These are phyloP conservation scores for Prinia subflava DNA, from an alignment of 2,113 vertebrate genomes.

Conservation along the genomic window DNA sequence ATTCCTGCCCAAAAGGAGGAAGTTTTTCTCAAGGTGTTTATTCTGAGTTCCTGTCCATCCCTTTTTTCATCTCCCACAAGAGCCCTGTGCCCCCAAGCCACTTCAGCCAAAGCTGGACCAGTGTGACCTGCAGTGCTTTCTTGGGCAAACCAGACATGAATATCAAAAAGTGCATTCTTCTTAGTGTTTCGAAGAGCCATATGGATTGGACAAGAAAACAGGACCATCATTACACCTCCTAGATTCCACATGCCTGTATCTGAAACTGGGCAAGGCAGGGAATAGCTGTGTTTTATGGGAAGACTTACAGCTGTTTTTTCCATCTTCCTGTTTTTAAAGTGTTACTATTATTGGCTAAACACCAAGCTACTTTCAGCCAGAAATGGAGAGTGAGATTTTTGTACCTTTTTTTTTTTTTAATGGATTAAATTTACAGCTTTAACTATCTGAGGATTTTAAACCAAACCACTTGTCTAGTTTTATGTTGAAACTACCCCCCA, in stretches of 20 bases:
- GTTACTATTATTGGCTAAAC: neutral
- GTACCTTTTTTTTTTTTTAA: neutral
- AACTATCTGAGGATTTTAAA: neutral
- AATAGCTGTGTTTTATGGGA: neutral
- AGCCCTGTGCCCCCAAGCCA: neutral
- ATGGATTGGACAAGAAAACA: neutral
- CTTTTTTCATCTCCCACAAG: neutral
- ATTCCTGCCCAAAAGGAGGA: neutral
- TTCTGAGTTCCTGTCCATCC: neutral
- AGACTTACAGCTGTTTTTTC: constrained; percentile 20
- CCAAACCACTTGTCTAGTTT: neutral
- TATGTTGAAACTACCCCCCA: neutral
- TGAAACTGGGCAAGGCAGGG: neutral
- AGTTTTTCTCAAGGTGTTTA: neutral
- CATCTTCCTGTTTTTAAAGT: constrained; percentile 43
- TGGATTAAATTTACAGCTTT: neutral
- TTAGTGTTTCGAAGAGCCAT: neutral
- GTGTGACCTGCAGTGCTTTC: neutral
- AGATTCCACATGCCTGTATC: neutral
- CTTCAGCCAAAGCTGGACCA: neutral
- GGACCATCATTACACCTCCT: neutral
- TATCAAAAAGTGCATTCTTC: neutral
- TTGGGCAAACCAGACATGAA: neutral
- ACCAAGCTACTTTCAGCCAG: neutral
- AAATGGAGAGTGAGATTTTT: neutral